These are phyloP conservation scores for Lamproptera curius DNA, from an alignment of 2,888 invertebrate genomes.

Conservation along the genomic window DNA sequence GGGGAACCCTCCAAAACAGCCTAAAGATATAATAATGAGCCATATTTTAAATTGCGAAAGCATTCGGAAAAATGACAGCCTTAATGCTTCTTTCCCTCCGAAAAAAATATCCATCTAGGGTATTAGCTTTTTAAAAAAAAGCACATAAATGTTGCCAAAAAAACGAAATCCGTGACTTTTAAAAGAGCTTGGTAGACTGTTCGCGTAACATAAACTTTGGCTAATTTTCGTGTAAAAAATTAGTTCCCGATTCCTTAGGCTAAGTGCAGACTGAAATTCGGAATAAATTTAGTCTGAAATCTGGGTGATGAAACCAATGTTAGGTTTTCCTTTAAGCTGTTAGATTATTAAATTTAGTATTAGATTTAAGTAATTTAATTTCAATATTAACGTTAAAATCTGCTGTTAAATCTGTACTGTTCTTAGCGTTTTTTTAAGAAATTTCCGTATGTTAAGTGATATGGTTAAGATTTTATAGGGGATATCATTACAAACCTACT, in stretches of 20 bases:
- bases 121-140: conserved; percentile 62
- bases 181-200: conserved; percentile 31
- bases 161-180: conserved; percentile 36
- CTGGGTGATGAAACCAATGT: no score
- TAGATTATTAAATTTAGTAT: no score
- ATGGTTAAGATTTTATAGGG: no score
- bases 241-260: background rate
- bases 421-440: no score
- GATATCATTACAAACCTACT: no score
- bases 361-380: no score
- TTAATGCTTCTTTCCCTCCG: conserved; percentile 28
- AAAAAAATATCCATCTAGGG: conserved; percentile 54
- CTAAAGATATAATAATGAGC: conserved; percentile 28
- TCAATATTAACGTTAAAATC: no score
- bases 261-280: background rate
- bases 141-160: conserved; percentile 46
- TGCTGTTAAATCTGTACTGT: no score
- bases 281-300: background rate
- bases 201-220: conserved; percentile 46
- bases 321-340: no score
- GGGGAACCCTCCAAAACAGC: conserved; percentile 29
- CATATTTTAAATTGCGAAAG: conserved; percentile 29
- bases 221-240: conserved; percentile 44
- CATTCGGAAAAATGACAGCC: conserved; percentile 26
- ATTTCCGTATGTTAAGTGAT: no score